These are phyloP conservation scores for Euura saliciscinereae DNA, from an alignment of 1,140 invertebrate genomes.

Conservation along the genomic window DNA sequence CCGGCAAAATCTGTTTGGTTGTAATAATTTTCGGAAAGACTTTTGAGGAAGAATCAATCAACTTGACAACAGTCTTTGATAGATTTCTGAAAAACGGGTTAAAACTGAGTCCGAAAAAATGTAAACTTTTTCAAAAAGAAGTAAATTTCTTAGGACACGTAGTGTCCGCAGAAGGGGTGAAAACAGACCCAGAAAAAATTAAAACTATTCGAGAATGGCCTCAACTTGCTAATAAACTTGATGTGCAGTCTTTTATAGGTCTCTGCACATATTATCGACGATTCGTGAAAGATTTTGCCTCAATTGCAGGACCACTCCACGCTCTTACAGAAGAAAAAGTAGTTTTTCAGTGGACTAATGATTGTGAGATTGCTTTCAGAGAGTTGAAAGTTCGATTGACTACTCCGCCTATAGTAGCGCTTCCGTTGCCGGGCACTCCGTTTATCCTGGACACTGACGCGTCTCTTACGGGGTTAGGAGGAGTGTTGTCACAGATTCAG, in stretches of 20 bases:
- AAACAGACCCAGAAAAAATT: no score
- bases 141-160: slow-evolving; percentile 22
- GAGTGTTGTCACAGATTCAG: no score
- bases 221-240: slow-evolving; percentile 19
- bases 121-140: not conserved
- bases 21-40: not conserved
- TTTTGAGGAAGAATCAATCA: not conserved
- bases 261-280: not conserved
- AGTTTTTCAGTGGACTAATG: not conserved
- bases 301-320: not conserved
- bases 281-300: no score
- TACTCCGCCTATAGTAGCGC: no score
- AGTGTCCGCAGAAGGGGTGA: not conserved
- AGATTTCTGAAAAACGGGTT: not conserved
- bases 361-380: not conserved
- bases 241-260: slow-evolving; percentile 27
- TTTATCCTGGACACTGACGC: no score
- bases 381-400: not conserved
- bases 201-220: slow-evolving; percentile 14
- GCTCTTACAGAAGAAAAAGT: not conserved
- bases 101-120: not conserved
- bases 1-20: slow-evolving; percentile 22
- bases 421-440: no score
- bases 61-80: not conserved
- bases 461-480: no score